These are phyloP conservation scores for Nephrotoma guestfalica DNA, from an alignment of 2,888 invertebrate genomes.

Conservation along the genomic window DNA sequence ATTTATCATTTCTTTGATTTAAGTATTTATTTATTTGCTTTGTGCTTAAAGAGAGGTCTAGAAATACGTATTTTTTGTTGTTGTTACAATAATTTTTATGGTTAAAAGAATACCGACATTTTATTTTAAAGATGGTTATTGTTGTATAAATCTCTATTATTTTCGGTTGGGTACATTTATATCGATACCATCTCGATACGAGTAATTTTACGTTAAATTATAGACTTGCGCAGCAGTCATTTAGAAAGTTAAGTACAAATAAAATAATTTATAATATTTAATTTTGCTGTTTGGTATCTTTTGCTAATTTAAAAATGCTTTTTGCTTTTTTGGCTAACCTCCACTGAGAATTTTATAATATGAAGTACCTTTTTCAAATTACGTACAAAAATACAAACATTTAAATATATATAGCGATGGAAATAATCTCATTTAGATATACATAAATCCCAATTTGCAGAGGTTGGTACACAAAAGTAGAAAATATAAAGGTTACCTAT, in stretches of 20 bases:
- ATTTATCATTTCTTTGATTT: neutral
- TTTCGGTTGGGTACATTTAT: neutral
- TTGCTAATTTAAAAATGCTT: neutral
- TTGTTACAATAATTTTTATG: neutral
- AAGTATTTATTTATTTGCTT: neutral
- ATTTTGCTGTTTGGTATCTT: neutral
- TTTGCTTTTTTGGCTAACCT: neutral
- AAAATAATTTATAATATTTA: neutral
- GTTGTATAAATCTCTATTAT: neutral
- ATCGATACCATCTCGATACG: neutral
- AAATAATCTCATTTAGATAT: neutral
- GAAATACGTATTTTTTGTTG: neutral
- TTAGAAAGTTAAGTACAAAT: neutral
- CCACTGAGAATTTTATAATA: neutral
- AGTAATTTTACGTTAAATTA: neutral
- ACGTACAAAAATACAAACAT: neutral
- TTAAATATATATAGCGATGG: neutral
- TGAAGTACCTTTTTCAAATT: neutral
- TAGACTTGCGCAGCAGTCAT: neutral
- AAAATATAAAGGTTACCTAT: neutral
- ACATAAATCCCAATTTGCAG: neutral
- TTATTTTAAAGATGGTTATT: neutral
- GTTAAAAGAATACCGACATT: neutral
- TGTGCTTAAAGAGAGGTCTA: neutral
- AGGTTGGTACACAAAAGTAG: neutral